A percentile compares a stretch with the other conserved stretches of the same genome.
Conservation (phyloP, 2,888 invertebrate genomes). For the Conomelus anceps region DNA sequence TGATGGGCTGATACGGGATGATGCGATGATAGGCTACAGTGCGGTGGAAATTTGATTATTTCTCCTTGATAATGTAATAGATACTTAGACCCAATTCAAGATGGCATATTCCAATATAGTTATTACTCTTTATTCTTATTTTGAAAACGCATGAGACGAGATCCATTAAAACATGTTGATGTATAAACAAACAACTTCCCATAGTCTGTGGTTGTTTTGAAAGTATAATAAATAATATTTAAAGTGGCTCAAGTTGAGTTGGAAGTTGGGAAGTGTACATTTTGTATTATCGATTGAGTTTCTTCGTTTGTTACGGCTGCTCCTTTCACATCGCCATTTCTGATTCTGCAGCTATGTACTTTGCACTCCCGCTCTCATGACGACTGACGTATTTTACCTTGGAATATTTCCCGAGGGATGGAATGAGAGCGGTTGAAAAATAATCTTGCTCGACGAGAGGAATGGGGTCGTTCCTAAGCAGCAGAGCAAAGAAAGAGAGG, state of each 20-base stretch:
- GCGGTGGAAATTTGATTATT: too few relatives aligned
- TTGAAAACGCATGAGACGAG: too few relatives aligned
- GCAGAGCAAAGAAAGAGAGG: background rate
- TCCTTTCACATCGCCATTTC: background rate
- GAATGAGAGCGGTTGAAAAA: background rate
- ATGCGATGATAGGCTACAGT: too few relatives aligned
- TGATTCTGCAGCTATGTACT: background rate
- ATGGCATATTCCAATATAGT: too few relatives aligned
- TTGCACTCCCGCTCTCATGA: background rate
- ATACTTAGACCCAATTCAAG: too few relatives aligned
- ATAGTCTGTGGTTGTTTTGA: too few relatives aligned
- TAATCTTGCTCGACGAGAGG: background rate
- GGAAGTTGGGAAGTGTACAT: background rate
- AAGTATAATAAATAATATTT: too few relatives aligned
- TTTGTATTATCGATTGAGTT: background rate
- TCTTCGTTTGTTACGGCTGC: background rate
- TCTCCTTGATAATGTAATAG: too few relatives aligned
- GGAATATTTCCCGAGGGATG: background rate
- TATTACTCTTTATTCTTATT: too few relatives aligned
- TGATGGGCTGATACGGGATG: too few relatives aligned
- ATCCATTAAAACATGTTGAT: too few relatives aligned
- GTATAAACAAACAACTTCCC: too few relatives aligned
- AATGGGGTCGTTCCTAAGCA: background rate
- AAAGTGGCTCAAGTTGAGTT: background rate
- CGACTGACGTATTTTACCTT: background rate